Conservation (phyloP, 2,113 vertebrate species). For the Misgurnus anguillicaudatus region DNA sequence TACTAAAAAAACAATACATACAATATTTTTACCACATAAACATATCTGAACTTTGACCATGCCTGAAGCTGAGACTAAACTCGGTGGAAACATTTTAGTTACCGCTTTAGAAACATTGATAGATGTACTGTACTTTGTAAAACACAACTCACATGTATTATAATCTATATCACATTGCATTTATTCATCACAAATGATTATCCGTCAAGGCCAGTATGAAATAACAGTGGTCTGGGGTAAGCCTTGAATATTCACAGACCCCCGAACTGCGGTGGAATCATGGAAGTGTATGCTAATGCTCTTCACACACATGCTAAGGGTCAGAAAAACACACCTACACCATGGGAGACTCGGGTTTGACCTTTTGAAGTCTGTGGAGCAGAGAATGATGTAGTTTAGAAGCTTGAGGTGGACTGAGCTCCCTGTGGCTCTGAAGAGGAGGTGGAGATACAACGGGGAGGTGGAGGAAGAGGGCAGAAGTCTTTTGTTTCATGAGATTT, state of each 20-base stretch:
- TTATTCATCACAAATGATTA: not conserved
- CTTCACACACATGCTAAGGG: not conserved
- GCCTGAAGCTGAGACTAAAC: too few species aligned
- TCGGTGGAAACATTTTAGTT: too few species aligned
- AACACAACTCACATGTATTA: too few species aligned
- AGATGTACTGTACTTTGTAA: too few species aligned
- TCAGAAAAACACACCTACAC: not conserved
- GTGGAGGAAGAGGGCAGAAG: not conserved
- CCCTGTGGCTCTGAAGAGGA: not conserved
- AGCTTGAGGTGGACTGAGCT: not conserved
- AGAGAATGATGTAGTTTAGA: not conserved
- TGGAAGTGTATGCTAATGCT: constrained; percentile 12
- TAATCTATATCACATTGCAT: not conserved
- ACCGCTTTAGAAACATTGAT: too few species aligned
- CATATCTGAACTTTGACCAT: too few species aligned
- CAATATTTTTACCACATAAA: too few species aligned
- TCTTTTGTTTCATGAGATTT: constrained; percentile 3
- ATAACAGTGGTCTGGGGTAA: not conserved
- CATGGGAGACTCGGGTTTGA: constrained; percentile 7
- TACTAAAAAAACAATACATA: too few species aligned
- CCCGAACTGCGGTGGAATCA: not conserved
- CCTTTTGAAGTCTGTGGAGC: constrained; percentile 16
- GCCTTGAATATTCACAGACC: constrained; percentile 1
- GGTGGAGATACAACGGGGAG: not conserved
- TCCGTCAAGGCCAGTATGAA: too few species aligned